Evolutionary conservation across 2,113 vertebrate species (phyloP).

Genomic region (Gallinago paraguaiae): DNA sequence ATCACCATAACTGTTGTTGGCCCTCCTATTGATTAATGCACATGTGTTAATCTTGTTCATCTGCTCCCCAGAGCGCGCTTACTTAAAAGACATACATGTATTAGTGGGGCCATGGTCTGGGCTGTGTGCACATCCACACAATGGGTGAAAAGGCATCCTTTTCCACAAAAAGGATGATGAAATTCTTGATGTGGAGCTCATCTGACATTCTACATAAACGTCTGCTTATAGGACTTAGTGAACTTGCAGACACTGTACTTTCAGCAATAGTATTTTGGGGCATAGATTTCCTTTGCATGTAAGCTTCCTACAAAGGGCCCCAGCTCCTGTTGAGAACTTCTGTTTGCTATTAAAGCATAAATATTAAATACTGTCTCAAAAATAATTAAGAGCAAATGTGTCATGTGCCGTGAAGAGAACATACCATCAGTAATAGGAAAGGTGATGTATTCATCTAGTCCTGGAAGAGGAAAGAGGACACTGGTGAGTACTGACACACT

Average conservation of each 20-base stretch:
- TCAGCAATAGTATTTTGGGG: not conserved
- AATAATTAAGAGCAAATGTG: conserved; percentile 17
- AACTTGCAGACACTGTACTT: not conserved
- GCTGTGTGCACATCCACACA: not conserved
- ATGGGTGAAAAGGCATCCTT: not conserved
- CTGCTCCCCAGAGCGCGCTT: not conserved
- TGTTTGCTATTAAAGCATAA: not conserved
- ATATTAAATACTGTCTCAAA: conserved; percentile 13
- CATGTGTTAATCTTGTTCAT: not conserved
- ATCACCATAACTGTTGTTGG: not conserved
- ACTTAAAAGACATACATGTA: not conserved
- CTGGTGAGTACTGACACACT: not conserved
- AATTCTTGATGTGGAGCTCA: not conserved
- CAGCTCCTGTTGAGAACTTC: not conserved
- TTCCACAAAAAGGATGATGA: not conserved
- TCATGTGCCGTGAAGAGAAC: not conserved
- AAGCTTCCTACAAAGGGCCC: not conserved
- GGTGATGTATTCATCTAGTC: not conserved
- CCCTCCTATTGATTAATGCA: not conserved
- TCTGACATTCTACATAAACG: not conserved
- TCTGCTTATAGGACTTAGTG: not conserved
- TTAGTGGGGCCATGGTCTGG: not conserved
- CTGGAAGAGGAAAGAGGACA: not conserved
- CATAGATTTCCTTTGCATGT: not conserved
- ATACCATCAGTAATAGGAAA: not conserved